Percentiles rank a stretch among this genome's conserved stretches.
Evolutionary conservation across 2,888 invertebrate species (phyloP).

Genomic region (Lepidocyrtinus sp.): DNA sequence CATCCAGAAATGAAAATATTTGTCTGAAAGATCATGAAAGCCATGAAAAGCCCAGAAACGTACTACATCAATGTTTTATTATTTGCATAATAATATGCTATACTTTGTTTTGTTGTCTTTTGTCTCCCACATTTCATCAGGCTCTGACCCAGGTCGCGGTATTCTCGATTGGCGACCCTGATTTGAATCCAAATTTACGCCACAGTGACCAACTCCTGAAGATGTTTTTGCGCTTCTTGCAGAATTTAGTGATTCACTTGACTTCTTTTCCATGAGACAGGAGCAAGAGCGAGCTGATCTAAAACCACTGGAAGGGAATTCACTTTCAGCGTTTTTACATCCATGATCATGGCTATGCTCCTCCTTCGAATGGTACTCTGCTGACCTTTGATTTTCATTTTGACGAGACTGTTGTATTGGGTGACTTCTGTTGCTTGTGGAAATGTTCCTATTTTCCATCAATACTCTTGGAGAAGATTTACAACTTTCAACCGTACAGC

Average conservation of each 20-base stretch:
- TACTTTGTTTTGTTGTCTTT: slow-evolving; percentile 48
- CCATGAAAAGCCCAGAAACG: neutral
- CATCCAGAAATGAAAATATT: slow-evolving; percentile 79
- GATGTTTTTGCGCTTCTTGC: slow-evolving; percentile 39
- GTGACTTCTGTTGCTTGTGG: neutral
- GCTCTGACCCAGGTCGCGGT: slow-evolving; percentile 4
- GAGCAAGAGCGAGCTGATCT: slow-evolving; percentile 51
- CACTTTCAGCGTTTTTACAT: neutral
- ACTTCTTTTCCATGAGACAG: slow-evolving; percentile 26
- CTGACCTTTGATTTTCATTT: slow-evolving; percentile 1
- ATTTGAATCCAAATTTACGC: neutral
- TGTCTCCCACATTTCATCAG: slow-evolving; percentile 33
- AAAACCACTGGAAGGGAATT: neutral
- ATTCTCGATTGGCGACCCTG: neutral
- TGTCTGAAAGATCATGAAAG: slow-evolving; percentile 71
- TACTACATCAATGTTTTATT: no score
- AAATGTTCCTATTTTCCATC: slow-evolving; percentile 21
- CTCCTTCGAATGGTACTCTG: neutral
- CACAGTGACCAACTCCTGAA: neutral
- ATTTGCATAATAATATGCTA: no score
- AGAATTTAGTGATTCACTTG: slow-evolving; percentile 32
- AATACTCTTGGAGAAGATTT: slow-evolving; percentile 30
- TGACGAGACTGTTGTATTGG: neutral
- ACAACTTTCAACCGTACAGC: slow-evolving; percentile 3
- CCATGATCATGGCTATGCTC: neutral